Percentiles rank a stretch among this genome's conserved stretches.
Conservation (phyloP, 1,140 invertebrate genomes). For the Lamellibrachia luymesi region DNA sequence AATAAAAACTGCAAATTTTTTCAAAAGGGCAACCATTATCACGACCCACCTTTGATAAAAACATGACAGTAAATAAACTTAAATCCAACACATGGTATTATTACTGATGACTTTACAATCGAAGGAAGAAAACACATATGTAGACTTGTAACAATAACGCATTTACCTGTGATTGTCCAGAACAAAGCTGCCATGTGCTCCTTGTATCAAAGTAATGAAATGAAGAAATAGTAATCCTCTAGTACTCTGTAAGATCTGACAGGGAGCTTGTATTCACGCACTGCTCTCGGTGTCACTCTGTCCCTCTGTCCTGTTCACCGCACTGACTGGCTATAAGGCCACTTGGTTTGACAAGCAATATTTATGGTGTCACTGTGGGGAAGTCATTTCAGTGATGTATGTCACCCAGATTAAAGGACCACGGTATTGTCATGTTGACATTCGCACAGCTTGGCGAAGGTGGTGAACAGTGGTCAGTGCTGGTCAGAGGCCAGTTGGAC, state of each 20-base stretch:
- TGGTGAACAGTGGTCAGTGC: no score
- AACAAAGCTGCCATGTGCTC: not conserved
- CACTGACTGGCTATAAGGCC: not conserved
- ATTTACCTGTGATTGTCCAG: not conserved
- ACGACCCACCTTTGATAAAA: not conserved
- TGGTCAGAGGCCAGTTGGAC: no score
- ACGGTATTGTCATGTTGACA: not conserved
- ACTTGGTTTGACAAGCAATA: not conserved
- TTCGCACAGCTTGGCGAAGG: no score
- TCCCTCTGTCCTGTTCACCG: not conserved
- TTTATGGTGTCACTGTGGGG: not conserved
- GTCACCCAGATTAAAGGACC: not conserved
- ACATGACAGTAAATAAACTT: not conserved
- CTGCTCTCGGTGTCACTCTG: not conserved
- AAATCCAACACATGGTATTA: not conserved
- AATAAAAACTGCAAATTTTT: not conserved
- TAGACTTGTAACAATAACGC: not conserved
- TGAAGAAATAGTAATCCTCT: not conserved
- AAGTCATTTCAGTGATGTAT: not conserved
- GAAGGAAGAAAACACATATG: not conserved
- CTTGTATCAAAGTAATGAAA: not conserved
- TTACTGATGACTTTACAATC: no score
- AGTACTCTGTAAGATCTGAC: not conserved
- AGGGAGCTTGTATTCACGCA: not conserved
- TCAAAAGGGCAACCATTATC: not conserved